Evolutionary conservation across 1,140 invertebrate genomes (phyloP).

Genomic region (Solen grandis): DNA sequence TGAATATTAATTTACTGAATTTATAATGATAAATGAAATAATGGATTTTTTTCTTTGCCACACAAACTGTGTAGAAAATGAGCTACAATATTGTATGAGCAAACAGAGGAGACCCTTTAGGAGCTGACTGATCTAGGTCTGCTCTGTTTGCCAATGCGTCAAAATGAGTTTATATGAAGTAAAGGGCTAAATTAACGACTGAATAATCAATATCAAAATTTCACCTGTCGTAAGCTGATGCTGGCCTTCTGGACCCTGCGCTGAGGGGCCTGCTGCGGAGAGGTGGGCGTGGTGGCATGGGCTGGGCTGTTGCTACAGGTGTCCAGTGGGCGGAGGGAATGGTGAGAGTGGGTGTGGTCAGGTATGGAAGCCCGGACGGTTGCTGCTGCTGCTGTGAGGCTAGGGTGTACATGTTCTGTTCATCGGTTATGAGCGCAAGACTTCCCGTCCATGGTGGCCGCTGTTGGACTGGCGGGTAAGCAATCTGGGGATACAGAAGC

Average conservation of each 20-base stretch:
- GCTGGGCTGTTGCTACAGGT: slow-evolving; percentile 58
- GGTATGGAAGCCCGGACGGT: slow-evolving; percentile 58
- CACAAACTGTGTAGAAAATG: no score
- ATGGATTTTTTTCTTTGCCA: no score
- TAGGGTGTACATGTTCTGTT: slow-evolving; percentile 39
- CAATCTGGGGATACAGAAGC: slow-evolving; percentile 64
- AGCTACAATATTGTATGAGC: no score
- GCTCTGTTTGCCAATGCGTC: no score
- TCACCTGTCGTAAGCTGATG: slow-evolving; percentile 55
- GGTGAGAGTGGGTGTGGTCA: slow-evolving; percentile 62
- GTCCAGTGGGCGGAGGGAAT: slow-evolving; percentile 65
- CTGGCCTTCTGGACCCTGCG: slow-evolving; percentile 70
- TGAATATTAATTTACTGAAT: no score
- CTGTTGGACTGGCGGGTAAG: slow-evolving; percentile 75
- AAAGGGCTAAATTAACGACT: no score
- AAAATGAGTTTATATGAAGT: no score
- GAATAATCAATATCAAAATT: no score
- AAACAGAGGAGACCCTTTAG: no score
- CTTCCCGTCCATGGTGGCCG: slow-evolving; percentile 72
- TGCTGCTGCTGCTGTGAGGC: slow-evolving; percentile 18
- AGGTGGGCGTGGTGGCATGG: slow-evolving; percentile 66
- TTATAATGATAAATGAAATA: no score
- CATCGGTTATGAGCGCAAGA: slow-evolving; percentile 65
- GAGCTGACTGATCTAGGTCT: no score
- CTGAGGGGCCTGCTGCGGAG: slow-evolving; percentile 74